Evolutionary conservation across 1,140 invertebrate genomes (phyloP).

Genomic region (Ephestia elutella): DNA sequence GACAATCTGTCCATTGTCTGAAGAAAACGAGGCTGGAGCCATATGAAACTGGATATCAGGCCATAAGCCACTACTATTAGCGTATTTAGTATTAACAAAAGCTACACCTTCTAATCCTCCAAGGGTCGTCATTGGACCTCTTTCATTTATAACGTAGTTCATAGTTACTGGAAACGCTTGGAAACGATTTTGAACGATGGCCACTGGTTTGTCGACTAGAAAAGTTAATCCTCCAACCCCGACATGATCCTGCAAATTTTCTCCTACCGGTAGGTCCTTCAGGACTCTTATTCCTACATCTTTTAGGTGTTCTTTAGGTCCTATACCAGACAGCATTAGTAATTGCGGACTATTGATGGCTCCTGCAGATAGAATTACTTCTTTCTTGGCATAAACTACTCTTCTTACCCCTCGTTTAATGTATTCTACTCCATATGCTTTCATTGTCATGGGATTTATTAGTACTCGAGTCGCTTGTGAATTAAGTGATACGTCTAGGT

Average conservation of each 20-base stretch:
- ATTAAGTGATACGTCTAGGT: conserved; percentile 86
- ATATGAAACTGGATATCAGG: conserved; percentile 92
- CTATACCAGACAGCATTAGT: conserved; percentile 91
- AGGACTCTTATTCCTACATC: conserved; percentile 82
- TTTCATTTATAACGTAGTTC: conserved; percentile 84
- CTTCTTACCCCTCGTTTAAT: conserved; percentile 79
- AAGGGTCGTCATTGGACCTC: conserved; percentile 88
- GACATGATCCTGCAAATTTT: conserved; percentile 89
- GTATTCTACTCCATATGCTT: conserved; percentile 85
- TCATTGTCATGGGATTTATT: conserved; percentile 82
- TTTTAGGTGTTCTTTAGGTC: conserved; percentile 83
- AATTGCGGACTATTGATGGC: conserved; percentile 87
- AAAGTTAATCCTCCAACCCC: conserved; percentile 88
- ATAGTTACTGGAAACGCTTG: conserved; percentile 84
- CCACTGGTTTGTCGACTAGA: conserved; percentile 83
- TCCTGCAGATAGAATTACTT: conserved; percentile 87
- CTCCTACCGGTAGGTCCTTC: conserved; percentile 83
- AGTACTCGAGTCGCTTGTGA: conserved; percentile 83
- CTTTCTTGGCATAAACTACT: conserved; percentile 80
- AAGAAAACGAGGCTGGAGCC: conserved; percentile 88
- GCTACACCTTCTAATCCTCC: conserved; percentile 90
- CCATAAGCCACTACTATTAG: conserved; percentile 81
- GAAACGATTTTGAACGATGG: conserved; percentile 82
- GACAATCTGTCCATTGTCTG: conserved; percentile 83
- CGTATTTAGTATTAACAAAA: conserved; percentile 88